Evolutionary conservation across 1,140 invertebrate genomes (phyloP).

Genomic region (Ctenoplectra terminalis): DNA sequence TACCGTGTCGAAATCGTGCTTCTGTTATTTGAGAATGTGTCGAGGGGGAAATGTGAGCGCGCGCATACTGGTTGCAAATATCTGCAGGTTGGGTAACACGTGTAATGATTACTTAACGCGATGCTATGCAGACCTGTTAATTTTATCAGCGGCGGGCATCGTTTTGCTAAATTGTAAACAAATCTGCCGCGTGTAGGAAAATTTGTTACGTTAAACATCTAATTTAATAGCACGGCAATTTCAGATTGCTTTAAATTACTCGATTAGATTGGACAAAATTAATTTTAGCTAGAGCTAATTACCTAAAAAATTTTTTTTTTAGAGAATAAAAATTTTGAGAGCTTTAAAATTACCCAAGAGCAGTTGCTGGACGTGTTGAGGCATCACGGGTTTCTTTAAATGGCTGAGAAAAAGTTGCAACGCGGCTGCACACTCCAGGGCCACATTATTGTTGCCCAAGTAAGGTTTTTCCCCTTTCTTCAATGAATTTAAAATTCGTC

Average conservation of each 20-base stretch:
- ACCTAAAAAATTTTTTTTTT: no score
- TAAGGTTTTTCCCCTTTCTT: slow-evolving; percentile 69
- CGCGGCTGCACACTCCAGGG: slow-evolving; percentile 77
- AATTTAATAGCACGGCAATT: not conserved
- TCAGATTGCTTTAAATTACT: no score
- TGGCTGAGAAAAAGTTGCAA: slow-evolving; percentile 77
- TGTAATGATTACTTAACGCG: not conserved
- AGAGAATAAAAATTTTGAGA: not conserved
- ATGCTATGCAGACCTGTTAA: not conserved
- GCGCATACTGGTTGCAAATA: not conserved
- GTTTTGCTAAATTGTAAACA: not conserved
- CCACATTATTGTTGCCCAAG: slow-evolving; percentile 60
- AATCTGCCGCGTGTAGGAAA: not conserved
- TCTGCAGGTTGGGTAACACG: slow-evolving; percentile 3
- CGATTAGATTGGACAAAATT: not conserved
- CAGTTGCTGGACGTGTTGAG: slow-evolving; percentile 78
- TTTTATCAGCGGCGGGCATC: not conserved
- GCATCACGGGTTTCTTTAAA: slow-evolving; percentile 80
- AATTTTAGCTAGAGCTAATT: not conserved
- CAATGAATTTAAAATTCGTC: slow-evolving; percentile 65
- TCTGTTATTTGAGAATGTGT: not conserved
- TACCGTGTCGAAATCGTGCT: not conserved
- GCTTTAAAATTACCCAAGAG: slow-evolving; percentile 73
- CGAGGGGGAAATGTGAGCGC: not conserved
- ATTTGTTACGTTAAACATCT: not conserved